phyloP scores from a whole-genome alignment of 2,113 vertebrate species.

The Tretioscincus oriximinensis region DNA sequence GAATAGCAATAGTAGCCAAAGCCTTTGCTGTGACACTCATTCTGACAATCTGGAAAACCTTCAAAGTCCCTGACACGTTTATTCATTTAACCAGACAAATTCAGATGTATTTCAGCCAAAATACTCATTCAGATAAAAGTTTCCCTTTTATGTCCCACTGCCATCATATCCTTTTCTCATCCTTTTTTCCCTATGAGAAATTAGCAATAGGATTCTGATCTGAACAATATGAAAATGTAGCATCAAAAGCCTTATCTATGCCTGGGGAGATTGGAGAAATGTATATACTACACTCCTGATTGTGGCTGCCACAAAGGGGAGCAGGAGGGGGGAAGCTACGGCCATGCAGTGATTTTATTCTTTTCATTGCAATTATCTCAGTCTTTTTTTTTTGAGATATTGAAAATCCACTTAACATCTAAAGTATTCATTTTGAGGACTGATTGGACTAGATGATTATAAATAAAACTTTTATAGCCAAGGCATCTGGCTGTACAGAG shows the following conservation, averaged over 20 bases:
- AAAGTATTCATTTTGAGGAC: constrained; percentile 6
- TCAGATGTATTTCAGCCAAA: neutral
- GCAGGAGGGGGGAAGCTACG: constrained; percentile 31
- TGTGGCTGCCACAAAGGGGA: constrained; percentile 31
- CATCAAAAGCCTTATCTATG: neutral
- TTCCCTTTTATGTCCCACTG: neutral
- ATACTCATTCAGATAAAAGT: neutral
- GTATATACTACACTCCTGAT: neutral
- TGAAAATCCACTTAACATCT: constrained; percentile 37
- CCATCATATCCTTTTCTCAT: neutral
- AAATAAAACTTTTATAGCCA: constrained; percentile 26
- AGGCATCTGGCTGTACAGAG: constrained; percentile 27
- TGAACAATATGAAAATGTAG: neutral
- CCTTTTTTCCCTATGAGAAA: neutral
- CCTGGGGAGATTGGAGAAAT: constrained; percentile 14
- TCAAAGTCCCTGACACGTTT: neutral
- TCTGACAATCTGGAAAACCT: neutral
- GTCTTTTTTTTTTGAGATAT: constrained; percentile 10
- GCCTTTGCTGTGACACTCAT: neutral
- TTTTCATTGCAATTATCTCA: neutral
- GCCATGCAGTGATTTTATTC: constrained; percentile 35
- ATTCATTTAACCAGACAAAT: neutral
- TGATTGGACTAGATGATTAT: constrained; percentile 33
- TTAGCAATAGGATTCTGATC: neutral
- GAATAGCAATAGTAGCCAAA: no score